These are phyloP conservation scores for Oriolus oriolus DNA, from an alignment of 2,113 vertebrate species.

Conservation along the genomic window DNA sequence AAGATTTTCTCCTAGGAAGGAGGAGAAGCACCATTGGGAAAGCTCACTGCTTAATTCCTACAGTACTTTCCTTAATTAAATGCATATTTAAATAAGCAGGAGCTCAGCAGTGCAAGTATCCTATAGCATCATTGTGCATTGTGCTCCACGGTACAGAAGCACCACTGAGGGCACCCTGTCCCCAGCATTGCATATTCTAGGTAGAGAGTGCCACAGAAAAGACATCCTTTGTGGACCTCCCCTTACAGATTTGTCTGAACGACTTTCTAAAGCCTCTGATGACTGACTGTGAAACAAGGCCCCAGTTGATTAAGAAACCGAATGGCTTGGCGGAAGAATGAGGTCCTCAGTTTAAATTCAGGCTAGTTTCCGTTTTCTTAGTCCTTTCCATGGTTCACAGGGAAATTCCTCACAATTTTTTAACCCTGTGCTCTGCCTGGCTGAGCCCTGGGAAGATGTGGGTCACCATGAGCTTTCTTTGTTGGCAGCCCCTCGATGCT, in stretches of 20 bases:
- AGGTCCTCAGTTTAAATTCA: constrained; percentile 56
- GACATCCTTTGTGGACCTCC: constrained; percentile 40
- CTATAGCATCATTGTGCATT: constrained; percentile 46
- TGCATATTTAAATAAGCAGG: constrained; percentile 31
- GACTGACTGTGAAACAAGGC: constrained; percentile 44
- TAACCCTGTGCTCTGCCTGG: constrained; percentile 21
- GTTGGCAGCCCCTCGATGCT: not conserved
- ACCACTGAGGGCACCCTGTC: not conserved
- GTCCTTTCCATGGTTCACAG: not conserved
- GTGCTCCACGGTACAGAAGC: constrained; percentile 11
- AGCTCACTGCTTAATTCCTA: not conserved
- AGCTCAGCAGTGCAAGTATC: not conserved
- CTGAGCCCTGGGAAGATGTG: not conserved
- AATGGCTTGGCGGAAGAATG: constrained; percentile 43
- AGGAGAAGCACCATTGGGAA: not conserved
- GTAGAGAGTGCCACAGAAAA: not conserved
- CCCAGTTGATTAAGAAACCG: constrained; percentile 39
- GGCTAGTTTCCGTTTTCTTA: constrained; percentile 36
- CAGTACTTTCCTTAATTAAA: not conserved
- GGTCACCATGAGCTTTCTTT: not conserved
- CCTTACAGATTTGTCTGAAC: not conserved
- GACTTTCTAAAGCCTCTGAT: constrained; percentile 17
- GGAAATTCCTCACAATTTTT: not conserved
- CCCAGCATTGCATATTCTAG: not conserved
- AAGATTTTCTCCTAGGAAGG: not conserved